Percentiles rank a stretch among this genome's conserved stretches.
Evolutionary conservation across 1,140 invertebrate genomes (phyloP).

Genomic region (Dendrolimus punctatus): DNA sequence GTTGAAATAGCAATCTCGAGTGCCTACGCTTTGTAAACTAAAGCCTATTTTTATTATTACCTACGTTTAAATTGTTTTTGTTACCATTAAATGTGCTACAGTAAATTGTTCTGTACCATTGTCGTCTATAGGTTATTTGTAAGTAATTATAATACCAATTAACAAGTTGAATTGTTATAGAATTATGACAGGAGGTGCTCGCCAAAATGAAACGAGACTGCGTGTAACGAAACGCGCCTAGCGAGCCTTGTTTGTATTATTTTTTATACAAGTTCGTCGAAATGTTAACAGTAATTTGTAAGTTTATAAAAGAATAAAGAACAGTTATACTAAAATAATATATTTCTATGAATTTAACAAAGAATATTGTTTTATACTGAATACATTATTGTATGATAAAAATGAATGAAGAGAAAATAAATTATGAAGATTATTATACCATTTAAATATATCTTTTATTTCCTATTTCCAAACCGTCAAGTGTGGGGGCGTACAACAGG

Average conservation of each 20-base stretch:
- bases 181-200: slow-evolving; percentile 21
- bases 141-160: slow-evolving; percentile 66
- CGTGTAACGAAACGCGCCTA: background rate
- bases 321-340: slow-evolving; percentile 71
- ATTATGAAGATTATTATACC: slow-evolving; percentile 71
- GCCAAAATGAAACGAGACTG: background rate
- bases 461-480: background rate
- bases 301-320: slow-evolving; percentile 65
- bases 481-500: no score
- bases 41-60: slow-evolving; percentile 36
- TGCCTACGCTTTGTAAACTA: slow-evolving; percentile 71
- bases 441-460: slow-evolving; percentile 25
- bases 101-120: slow-evolving; percentile 63
- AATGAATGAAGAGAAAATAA: slow-evolving; percentile 53
- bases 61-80: slow-evolving; percentile 67
- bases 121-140: slow-evolving; percentile 63
- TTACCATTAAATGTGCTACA: slow-evolving; percentile 66
- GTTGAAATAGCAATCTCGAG: slow-evolving; percentile 70
- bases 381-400: slow-evolving; percentile 67
- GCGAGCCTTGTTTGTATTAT: slow-evolving; percentile 59
- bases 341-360: slow-evolving; percentile 71
- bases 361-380: slow-evolving; percentile 70
- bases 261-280: slow-evolving; percentile 65
- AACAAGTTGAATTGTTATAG: slow-evolving; percentile 70
- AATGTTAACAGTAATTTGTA: slow-evolving; percentile 71